phyloP scores from a whole-genome alignment of 2,888 invertebrate genomes.

The Lithophane semibrunnea region DNA sequence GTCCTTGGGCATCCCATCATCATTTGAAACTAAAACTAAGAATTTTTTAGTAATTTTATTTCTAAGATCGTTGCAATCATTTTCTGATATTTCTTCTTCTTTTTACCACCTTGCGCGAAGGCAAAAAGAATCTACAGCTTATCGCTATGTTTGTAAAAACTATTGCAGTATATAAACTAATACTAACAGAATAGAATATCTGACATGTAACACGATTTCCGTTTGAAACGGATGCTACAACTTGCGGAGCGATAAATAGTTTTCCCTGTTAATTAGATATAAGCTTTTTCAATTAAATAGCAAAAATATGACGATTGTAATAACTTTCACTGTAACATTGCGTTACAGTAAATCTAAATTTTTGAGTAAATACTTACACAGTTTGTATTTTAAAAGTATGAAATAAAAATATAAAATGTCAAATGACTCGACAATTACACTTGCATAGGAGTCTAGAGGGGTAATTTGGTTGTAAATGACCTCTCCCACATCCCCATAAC shows the following conservation, averaged over 20 bases:
- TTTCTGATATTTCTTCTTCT: background rate
- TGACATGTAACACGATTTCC: constrained; percentile 33
- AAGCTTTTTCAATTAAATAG: background rate
- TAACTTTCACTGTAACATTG: background rate
- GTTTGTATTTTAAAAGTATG: too few relatives aligned
- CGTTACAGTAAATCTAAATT: background rate
- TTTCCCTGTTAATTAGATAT: background rate
- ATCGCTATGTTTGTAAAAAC: constrained; percentile 5
- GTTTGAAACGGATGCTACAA: constrained; percentile 20
- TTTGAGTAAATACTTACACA: too few relatives aligned
- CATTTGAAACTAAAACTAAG: background rate
- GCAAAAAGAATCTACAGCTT: background rate
- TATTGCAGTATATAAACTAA: background rate
- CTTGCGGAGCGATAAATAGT: constrained; percentile 31
- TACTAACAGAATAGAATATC: constrained; percentile 16
- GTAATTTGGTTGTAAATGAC: too few relatives aligned
- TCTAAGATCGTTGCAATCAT: background rate
- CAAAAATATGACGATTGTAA: background rate
- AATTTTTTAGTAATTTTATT: background rate
- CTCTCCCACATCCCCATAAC: too few relatives aligned
- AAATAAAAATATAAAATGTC: too few relatives aligned
- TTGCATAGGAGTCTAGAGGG: too few relatives aligned
- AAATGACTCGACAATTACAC: too few relatives aligned
- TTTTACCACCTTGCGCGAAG: background rate
- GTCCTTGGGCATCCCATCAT: background rate